Evolutionary conservation across 37 sponge, comb jelly and placozoan species (phyloP).

Genomic region (Halichondria panicea): DNA sequence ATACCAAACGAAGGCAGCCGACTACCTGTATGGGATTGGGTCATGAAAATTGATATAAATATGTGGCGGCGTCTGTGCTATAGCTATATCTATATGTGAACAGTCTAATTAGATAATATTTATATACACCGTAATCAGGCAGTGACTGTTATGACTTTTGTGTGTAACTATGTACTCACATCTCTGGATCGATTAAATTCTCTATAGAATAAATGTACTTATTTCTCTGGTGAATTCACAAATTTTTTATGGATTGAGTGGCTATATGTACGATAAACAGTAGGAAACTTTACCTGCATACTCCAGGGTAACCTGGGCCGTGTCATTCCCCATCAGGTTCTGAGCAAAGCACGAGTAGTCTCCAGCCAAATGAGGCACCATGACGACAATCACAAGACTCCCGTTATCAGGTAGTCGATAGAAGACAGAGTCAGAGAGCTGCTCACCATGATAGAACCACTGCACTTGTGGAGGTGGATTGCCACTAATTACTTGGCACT

Average conservation of each 20-base stretch:
- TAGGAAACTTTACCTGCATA: conserved; percentile 13
- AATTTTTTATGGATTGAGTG: no score
- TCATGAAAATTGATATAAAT: no score
- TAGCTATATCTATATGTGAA: no score
- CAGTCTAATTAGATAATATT: no score
- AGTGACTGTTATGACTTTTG: no score
- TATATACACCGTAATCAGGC: no score
- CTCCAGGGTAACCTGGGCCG: conserved; percentile 6
- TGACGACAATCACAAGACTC: conserved; percentile 7
- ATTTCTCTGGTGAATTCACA: no score
- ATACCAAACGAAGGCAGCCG: conserved; percentile 9
- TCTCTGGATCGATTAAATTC: no score
- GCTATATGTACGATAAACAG: no score
- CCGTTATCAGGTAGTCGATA: conserved; percentile 21
- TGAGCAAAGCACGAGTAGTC: conserved; percentile 24
- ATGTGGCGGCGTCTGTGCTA: no score
- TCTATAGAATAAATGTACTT: no score
- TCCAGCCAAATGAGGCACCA: conserved; percentile 26
- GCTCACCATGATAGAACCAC: conserved; percentile 19
- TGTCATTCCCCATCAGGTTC: conserved; percentile 38
- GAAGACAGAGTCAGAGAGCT: not conserved
- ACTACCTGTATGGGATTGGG: conserved; percentile 33
- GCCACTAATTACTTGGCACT: not conserved
- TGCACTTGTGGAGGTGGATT: not conserved
- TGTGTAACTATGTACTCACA: no score